phyloP scores from a whole-genome alignment of 1,140 invertebrate genomes.

The Pomacea maculata region DNA sequence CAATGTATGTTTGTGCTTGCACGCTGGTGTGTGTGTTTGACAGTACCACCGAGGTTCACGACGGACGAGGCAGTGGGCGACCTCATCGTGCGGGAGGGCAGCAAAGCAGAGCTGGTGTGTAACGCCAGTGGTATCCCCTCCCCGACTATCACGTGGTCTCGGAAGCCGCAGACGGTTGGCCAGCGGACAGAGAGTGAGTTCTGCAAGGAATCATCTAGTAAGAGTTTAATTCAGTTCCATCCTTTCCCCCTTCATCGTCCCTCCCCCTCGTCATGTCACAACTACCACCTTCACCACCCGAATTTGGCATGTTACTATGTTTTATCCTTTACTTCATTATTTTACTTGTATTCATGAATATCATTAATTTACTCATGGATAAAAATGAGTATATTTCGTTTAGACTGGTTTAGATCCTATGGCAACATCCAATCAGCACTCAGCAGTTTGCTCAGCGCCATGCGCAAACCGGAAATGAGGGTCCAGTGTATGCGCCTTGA shows the following conservation, averaged over 20 bases:
- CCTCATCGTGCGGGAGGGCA: constrained; percentile 45
- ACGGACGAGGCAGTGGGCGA: constrained; percentile 20
- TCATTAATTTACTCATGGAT: too few relatives aligned
- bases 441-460: too few relatives aligned
- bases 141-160: constrained; percentile 56
- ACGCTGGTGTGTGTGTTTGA: constrained; percentile 8
- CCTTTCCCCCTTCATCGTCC: background rate
- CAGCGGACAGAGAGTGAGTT: constrained; percentile 37
- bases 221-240: constrained; percentile 21
- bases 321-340: too few relatives aligned
- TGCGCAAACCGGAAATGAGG: too few relatives aligned
- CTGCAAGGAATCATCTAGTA: constrained; percentile 30
- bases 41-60: constrained; percentile 41
- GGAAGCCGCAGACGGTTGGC: constrained; percentile 22
- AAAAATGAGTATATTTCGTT: too few relatives aligned
- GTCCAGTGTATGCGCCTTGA: too few relatives aligned
- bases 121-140: constrained; percentile 53
- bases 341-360: too few relatives aligned
- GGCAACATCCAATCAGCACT: too few relatives aligned
- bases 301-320: too few relatives aligned
- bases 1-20: background rate
- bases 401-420: too few relatives aligned
- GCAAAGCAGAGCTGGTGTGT: constrained; percentile 49
- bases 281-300: background rate
- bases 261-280: background rate